Percentiles rank a stretch among this genome's conserved stretches.
Conservation (phyloP, 2,797 vertebrate species). For the Microctenopoma lineatum region DNA sequence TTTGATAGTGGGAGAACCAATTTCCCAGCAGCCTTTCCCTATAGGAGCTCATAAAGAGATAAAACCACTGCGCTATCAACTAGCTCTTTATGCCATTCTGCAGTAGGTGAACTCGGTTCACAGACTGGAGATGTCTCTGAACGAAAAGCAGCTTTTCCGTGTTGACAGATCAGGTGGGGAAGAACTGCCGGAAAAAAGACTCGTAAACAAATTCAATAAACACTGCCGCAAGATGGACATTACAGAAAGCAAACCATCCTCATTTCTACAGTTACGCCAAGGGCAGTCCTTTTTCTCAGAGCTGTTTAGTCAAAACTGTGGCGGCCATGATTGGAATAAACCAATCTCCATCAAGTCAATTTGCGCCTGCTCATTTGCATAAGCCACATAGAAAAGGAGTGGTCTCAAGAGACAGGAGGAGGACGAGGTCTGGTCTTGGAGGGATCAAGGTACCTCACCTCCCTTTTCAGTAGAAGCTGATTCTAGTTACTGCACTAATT, state of each 20-base stretch:
- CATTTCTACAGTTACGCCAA: conserved; percentile 51
- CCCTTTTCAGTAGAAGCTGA: conserved; percentile 63
- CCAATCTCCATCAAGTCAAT: conserved; percentile 73
- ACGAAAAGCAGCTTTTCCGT: conserved; percentile 45
- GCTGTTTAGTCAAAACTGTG: conserved; percentile 56
- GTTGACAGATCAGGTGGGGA: conserved; percentile 26
- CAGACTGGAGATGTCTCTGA: conserved; percentile 45
- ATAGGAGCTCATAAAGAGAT: conserved; percentile 82
- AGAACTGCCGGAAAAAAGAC: conserved; percentile 35
- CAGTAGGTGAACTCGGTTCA: conserved; percentile 68
- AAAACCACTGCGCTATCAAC: conserved; percentile 76
- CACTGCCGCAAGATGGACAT: conserved; percentile 36
- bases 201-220: conserved; percentile 66
- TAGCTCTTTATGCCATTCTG: conserved; percentile 65
- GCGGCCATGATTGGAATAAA: conserved; percentile 71
- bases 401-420: conserved; percentile 53
- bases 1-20: conserved; percentile 81
- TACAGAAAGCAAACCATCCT: conserved; percentile 38
- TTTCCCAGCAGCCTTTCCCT: conserved; percentile 75
- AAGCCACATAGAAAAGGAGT: conserved; percentile 43
- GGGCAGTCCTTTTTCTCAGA: conserved; percentile 49
- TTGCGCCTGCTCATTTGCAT: conserved; percentile 70
- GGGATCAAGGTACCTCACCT: conserved; percentile 72
- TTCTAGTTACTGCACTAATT: conserved; percentile 73
- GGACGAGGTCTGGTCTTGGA: conserved; percentile 64